phyloP scores from a whole-genome alignment of 2,113 vertebrate genomes.

The Microtus pennsylvanicus region DNA sequence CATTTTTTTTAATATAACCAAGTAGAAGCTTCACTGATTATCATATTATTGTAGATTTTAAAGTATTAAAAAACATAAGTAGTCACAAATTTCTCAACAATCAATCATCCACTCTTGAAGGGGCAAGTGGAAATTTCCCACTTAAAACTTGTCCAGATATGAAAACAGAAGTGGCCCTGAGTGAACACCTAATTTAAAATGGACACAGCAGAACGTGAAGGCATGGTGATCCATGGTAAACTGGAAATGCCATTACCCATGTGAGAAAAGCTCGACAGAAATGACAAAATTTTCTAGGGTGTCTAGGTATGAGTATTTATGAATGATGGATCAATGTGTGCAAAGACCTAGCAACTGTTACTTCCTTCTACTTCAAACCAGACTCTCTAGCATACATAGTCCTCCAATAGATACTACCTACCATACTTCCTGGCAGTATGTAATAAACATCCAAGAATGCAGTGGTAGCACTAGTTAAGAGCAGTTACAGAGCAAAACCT shows the following conservation, averaged over 20 bases:
- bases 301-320: neutral
- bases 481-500: neutral
- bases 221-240: neutral
- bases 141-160: neutral
- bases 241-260: neutral
- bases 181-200: neutral
- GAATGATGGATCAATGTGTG: neutral
- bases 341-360: too few relatives aligned
- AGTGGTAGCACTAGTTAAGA: neutral
- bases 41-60: neutral
- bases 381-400: neutral
- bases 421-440: too few relatives aligned
- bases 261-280: neutral
- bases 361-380: neutral
- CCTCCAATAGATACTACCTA: too few relatives aligned
- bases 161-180: too few relatives aligned
- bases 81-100: neutral
- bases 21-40: neutral
- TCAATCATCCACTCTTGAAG: neutral
- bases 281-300: neutral
- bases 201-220: neutral
- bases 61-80: neutral
- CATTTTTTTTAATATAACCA: neutral
- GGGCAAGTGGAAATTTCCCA: neutral
- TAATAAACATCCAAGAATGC: neutral